phyloP scores from a whole-genome alignment of 2,113 vertebrate genomes.

The human region DNA sequence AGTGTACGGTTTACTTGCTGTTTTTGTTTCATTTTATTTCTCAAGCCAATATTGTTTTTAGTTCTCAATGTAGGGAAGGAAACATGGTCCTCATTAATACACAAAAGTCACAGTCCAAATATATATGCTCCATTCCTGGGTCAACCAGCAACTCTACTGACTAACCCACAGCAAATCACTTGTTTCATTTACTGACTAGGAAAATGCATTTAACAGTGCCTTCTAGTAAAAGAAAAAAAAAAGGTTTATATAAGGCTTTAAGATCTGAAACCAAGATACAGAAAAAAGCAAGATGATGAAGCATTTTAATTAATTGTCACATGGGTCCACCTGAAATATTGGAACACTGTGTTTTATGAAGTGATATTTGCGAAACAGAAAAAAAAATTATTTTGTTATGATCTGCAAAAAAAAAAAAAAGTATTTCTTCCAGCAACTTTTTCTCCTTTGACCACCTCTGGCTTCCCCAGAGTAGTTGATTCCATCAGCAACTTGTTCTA shows the following conservation, averaged over 20 bases:
- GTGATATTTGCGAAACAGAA: background rate
- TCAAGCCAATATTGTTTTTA: conserved; percentile 47
- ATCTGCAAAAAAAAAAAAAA: background rate
- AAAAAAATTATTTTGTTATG: background rate
- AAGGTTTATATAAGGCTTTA: background rate
- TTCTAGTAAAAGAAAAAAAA: background rate
- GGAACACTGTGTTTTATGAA: background rate
- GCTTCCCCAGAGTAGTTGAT: background rate
- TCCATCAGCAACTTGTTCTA: background rate
- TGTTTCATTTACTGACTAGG: conserved; percentile 14
- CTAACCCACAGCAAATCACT: background rate
- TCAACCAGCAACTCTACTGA: background rate
- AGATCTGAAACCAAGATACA: background rate
- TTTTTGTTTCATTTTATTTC: conserved; percentile 66
- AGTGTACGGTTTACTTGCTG: conserved; percentile 55
- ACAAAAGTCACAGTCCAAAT: conserved; percentile 16
- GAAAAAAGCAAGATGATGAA: background rate
- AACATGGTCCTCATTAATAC: conserved; percentile 22
- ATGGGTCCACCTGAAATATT: background rate
- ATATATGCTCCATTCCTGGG: background rate
- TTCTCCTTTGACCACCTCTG: background rate
- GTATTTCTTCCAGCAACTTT: background rate
- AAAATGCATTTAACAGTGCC: background rate
- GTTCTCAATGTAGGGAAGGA: background rate
- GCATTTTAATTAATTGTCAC: background rate